A percentile compares a stretch with the other conserved stretches of the same genome.
Evolutionary conservation across 2,888 invertebrate species (phyloP).

Genomic region (Spilarctia lutea): DNA sequence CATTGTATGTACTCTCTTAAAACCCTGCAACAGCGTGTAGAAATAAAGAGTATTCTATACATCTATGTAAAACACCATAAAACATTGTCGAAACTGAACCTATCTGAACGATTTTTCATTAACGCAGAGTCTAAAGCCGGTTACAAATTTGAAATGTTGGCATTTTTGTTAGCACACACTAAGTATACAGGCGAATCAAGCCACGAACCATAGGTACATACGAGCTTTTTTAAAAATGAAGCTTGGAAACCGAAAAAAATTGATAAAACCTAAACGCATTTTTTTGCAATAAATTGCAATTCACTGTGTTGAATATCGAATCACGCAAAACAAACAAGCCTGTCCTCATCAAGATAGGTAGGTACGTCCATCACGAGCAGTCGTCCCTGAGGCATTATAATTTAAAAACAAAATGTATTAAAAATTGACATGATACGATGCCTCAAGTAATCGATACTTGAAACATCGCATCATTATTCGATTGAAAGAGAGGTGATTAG

Average conservation of each 20-base stretch:
- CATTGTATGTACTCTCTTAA: too few relatives aligned
- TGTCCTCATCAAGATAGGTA: slow-evolving; percentile 9
- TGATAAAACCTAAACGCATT: not conserved
- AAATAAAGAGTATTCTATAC: too few relatives aligned
- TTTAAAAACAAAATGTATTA: slow-evolving; percentile 56
- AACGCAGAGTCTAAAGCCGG: too few relatives aligned
- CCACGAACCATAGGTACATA: too few relatives aligned
- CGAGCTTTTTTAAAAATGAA: not conserved
- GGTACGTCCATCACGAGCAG: slow-evolving; percentile 38
- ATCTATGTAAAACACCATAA: too few relatives aligned
- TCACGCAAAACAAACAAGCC: slow-evolving; percentile 13
- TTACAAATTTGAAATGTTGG: too few relatives aligned
- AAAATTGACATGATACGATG: slow-evolving; percentile 65
- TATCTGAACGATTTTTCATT: too few relatives aligned
- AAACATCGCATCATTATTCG: slow-evolving; percentile 53
- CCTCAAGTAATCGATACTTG: slow-evolving; percentile 35
- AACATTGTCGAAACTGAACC: too few relatives aligned
- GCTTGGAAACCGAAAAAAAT: not conserved
- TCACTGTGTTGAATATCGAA: not conserved
- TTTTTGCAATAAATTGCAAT: not conserved
- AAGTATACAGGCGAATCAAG: too few relatives aligned
- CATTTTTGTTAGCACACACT: too few relatives aligned
- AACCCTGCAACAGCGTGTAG: too few relatives aligned
- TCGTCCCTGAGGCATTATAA: slow-evolving; percentile 44
- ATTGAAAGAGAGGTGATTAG: slow-evolving; percentile 60